phyloP scores from a whole-genome alignment of 2,113 vertebrate genomes.

The Thomomys bottae region DNA sequence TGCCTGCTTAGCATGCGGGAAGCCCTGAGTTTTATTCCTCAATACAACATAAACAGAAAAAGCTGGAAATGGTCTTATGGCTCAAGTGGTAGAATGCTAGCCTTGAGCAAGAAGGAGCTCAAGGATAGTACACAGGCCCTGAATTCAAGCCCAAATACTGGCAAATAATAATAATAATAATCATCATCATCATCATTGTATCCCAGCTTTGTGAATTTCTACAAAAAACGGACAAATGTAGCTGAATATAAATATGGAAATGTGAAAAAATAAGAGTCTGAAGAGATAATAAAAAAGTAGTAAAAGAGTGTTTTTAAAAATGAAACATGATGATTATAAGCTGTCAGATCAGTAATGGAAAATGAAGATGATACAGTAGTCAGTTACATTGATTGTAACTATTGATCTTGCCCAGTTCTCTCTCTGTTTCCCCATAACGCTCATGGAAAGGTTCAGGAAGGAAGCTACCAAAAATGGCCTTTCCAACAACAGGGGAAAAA shows the following conservation, averaged over 20 bases:
- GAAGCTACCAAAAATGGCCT: conserved; percentile 70
- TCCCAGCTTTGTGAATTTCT: conserved; percentile 79
- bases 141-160: no score
- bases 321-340: conserved; percentile 98
- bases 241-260: conserved; percentile 81
- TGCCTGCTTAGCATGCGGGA: no score
- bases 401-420: conserved; percentile 89
- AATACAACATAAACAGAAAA: no score
- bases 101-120: no score
- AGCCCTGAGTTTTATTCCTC: no score
- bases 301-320: conserved; percentile 95
- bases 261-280: conserved; percentile 83
- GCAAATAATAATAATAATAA: no score
- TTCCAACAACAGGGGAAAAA: conserved; percentile 76
- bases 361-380: conserved; percentile 94
- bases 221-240: conserved; percentile 78
- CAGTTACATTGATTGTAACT: conserved; percentile 92
- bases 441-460: conserved; percentile 42
- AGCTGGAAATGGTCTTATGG: no score
- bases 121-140: no score
- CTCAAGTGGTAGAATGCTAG: no score
- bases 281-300: conserved; percentile 84
- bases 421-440: conserved; percentile 83
- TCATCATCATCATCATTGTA: no score
- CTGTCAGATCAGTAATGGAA: conserved; percentile 93